These are phyloP conservation scores for Cataglyphis rosenhaueri DNA, from an alignment of 2,888 invertebrate genomes.

Conservation along the genomic window DNA sequence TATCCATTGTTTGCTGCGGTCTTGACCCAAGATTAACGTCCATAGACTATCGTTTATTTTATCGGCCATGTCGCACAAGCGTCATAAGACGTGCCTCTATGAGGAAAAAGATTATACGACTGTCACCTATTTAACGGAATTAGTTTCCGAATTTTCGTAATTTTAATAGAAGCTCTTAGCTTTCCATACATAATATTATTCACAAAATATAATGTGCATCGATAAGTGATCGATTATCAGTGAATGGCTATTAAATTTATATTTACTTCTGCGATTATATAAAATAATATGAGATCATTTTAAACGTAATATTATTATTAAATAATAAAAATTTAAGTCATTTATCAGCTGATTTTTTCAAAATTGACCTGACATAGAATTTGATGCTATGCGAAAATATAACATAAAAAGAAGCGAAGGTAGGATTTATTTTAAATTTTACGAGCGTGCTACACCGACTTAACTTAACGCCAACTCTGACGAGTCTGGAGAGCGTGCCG, in stretches of 20 bases:
- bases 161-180: background rate
- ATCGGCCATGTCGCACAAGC: slow-evolving; percentile 22
- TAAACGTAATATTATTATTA: background rate
- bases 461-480: slow-evolving; percentile 29
- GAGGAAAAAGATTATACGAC: background rate
- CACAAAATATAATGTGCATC: background rate
- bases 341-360: background rate
- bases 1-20: slow-evolving; percentile 76
- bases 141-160: background rate
- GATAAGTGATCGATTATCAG: background rate
- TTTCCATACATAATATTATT: background rate
- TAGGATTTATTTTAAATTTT: slow-evolving; percentile 27
- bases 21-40: slow-evolving; percentile 77
- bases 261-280: background rate
- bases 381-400: background rate
- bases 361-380: background rate
- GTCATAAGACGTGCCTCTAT: background rate
- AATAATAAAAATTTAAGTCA: background rate
- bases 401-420: slow-evolving; percentile 1
- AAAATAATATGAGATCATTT: background rate
- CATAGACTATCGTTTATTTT: slow-evolving; percentile 56
- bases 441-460: slow-evolving; percentile 28
- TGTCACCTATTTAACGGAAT: background rate
- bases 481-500: slow-evolving; percentile 9
- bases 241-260: background rate